Evolutionary conservation across 2,888 invertebrate genomes (phyloP), one percentile per base, ranked within the genome.

Genomic region (Prosapia bicincta): DNA sequence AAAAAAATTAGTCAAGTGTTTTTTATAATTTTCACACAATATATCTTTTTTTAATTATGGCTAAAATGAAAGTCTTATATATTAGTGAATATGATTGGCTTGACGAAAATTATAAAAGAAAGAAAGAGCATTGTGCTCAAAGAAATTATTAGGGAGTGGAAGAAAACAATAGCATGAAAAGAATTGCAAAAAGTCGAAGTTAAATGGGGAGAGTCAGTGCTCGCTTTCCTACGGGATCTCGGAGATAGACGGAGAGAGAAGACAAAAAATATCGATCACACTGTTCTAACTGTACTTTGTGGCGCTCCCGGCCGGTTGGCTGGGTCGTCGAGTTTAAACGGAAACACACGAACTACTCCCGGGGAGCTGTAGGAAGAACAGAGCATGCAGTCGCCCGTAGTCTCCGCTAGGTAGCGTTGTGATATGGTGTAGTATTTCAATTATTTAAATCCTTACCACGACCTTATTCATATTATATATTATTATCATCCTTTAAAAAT

Each of bases 261-360:
- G 13, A 20, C 54, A 54, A 54, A 54, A 54, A 54, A 54, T 54
- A 54, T 54, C 54, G 54, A 54, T 54, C 54, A 54, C 54, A 54
- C 54, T 54, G 54, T 54, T 54, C 54, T 54, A 54, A 54, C 54
- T 54, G 20, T 54, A 54, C 54, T 54, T 54, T 54, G 54, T 54
- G 54, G 54, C 54, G 54, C 54, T 54, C 54, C 54, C 54, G 54
- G 54, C 54, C 54, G 54, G 54, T 54, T 54, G 54, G 54, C 54
- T 54, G 54, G 54, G 54, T 20, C 54, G 54, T n/a, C 54, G 54
- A 54, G 54, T 54, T 20, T n/a, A 54, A n/a, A 54, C 54, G 54
- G 54, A 54, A 54, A 54, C 20, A 20, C 54, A 54, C 54, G 54
- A 54, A 54, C 20, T 20, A 13, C 20, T 54, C 54, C 54, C 54